Conservation (phyloP, 2,888 invertebrate genomes). For the Lathronympha strigana region DNA sequence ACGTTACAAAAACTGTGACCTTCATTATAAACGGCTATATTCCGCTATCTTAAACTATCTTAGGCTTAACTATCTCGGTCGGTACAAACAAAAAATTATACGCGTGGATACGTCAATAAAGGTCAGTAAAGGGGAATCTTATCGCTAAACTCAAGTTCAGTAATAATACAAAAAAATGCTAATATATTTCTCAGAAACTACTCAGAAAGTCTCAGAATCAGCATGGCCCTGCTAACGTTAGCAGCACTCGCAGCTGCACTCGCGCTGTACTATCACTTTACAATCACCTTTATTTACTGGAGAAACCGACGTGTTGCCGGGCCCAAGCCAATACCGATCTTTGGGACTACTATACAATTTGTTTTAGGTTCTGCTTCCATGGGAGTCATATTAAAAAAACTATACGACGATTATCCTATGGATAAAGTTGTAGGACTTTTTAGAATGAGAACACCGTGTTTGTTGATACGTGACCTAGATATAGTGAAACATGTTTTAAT, state of each 20-base stretch:
- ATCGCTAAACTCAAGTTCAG: too few relatives aligned
- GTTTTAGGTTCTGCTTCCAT: not conserved
- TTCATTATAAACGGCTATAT: too few relatives aligned
- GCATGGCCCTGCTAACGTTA: not conserved
- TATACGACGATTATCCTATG: not conserved
- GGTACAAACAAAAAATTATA: too few relatives aligned
- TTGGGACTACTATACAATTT: not conserved
- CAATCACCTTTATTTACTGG: not conserved
- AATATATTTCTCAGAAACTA: too few relatives aligned
- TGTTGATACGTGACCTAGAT: not conserved
- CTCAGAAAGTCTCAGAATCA: not conserved
- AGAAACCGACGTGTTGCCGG: not conserved
- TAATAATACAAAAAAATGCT: too few relatives aligned
- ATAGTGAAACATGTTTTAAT: not conserved
- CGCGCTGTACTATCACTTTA: not conserved
- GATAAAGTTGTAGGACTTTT: not conserved
- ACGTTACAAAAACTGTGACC: too few relatives aligned
- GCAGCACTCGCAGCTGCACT: not conserved
- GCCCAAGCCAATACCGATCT: not conserved
- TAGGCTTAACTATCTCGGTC: too few relatives aligned
- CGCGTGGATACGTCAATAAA: too few relatives aligned
- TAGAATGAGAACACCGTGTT: not conserved
- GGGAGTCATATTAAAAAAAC: not conserved
- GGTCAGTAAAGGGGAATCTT: too few relatives aligned
- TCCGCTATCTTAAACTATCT: too few relatives aligned